Conservation (phyloP, 2,888 invertebrate genomes). For the Vesta saturnalis region DNA sequence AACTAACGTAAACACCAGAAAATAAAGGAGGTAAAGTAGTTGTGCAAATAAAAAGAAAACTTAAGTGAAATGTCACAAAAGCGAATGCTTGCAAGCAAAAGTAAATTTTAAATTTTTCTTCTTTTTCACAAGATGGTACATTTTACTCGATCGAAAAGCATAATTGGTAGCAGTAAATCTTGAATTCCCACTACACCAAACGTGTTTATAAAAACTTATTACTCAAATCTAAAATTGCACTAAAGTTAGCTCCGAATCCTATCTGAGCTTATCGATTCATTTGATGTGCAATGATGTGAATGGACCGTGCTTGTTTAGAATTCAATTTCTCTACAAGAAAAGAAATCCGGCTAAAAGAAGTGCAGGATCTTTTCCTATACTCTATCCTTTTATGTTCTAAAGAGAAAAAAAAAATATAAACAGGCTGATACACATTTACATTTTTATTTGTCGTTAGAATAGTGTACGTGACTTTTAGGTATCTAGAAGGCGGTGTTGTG, state of each 20-base stretch:
- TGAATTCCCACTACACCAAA: not conserved
- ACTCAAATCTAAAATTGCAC: conserved; percentile 8
- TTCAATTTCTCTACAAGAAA: conserved; percentile 22
- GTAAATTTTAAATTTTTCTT: too few species aligned
- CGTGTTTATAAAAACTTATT: not conserved
- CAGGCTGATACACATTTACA: not conserved
- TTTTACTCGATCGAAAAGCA: too few species aligned
- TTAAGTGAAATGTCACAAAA: not conserved
- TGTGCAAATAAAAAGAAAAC: not conserved
- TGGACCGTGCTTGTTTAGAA: conserved; percentile 24
- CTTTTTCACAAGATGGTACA: too few species aligned
- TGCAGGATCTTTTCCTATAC: not conserved
- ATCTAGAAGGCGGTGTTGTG: too few species aligned
- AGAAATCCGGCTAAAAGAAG: not conserved
- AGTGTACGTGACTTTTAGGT: too few species aligned
- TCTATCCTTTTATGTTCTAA: not conserved
- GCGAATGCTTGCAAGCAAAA: not conserved
- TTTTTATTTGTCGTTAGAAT: conserved; percentile 1
- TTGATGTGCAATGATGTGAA: conserved; percentile 29
- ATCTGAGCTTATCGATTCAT: conserved; percentile 20
- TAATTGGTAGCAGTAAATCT: not conserved
- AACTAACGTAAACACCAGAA: not conserved
- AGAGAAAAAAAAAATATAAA: not conserved
- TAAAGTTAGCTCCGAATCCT: not conserved
- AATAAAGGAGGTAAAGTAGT: not conserved